These are phyloP conservation scores for Hedya salicella DNA, from an alignment of 2,888 invertebrate genomes.

Conservation along the genomic window DNA sequence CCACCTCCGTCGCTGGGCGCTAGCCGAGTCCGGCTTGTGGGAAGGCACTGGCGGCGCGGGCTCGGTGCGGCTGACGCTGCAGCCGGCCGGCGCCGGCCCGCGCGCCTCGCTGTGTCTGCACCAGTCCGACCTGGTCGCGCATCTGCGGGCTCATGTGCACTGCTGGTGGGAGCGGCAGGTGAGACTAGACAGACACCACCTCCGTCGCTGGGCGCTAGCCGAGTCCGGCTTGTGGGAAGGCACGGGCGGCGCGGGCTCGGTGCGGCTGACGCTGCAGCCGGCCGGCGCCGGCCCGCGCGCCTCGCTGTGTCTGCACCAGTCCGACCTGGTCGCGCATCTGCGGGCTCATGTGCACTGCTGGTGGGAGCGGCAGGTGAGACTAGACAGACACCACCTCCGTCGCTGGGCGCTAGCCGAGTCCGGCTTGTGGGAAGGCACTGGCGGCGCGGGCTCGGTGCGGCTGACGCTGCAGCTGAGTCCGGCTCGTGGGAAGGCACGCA, in stretches of 20 bases:
- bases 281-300: constrained; percentile 95
- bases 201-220: background rate
- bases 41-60: constrained; percentile 86
- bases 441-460: constrained; percentile 83
- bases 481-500: constrained; percentile 92
- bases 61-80: constrained; percentile 90
- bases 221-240: constrained; percentile 87
- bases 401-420: background rate
- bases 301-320: constrained; percentile 90
- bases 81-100: constrained; percentile 95
- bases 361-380: constrained; percentile 90
- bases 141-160: constrained; percentile 96
- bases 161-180: constrained; percentile 94
- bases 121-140: constrained; percentile 95
- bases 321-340: constrained; percentile 96
- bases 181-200: background rate
- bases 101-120: constrained; percentile 92
- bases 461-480: constrained; percentile 86
- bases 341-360: constrained; percentile 97
- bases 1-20: constrained; percentile 94
- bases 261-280: constrained; percentile 94
- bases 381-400: background rate
- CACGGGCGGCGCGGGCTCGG: constrained; percentile 81
- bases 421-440: constrained; percentile 91
- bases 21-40: constrained; percentile 93